phyloP scores from a whole-genome alignment of 2,113 vertebrate genomes.

The Melanerpes formicivorus region DNA sequence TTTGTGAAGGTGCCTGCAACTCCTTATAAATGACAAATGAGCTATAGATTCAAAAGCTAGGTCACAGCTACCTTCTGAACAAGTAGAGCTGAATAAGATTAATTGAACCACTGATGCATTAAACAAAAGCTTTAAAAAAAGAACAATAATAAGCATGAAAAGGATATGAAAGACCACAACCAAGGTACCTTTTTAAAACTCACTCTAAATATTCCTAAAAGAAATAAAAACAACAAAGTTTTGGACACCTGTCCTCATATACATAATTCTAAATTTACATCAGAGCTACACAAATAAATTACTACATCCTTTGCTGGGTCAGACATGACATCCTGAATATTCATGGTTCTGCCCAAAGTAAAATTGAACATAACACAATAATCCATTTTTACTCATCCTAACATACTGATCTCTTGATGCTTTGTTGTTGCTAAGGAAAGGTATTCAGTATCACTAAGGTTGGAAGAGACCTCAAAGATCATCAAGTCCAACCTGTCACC shows the following conservation, averaged over 20 bases:
- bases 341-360: too few relatives aligned
- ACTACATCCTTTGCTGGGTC: background rate
- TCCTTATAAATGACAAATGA: background rate
- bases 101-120: background rate
- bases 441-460: too few relatives aligned
- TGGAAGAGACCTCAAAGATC: too few relatives aligned
- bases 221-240: background rate
- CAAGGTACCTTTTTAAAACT: background rate
- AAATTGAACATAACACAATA: too few relatives aligned
- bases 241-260: background rate
- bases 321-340: too few relatives aligned
- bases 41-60: background rate
- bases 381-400: too few relatives aligned
- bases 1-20: background rate
- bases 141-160: background rate
- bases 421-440: too few relatives aligned
- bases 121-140: background rate
- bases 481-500: too few relatives aligned
- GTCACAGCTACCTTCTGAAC: background rate
- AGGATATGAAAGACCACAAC: background rate
- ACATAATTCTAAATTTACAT: background rate
- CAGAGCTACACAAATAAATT: background rate
- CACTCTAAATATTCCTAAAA: background rate
- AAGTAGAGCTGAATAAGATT: background rate
- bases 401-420: too few relatives aligned